phyloP scores from a whole-genome alignment of 2,797 vertebrate genomes.

The Cephalopachus bancanus region DNA sequence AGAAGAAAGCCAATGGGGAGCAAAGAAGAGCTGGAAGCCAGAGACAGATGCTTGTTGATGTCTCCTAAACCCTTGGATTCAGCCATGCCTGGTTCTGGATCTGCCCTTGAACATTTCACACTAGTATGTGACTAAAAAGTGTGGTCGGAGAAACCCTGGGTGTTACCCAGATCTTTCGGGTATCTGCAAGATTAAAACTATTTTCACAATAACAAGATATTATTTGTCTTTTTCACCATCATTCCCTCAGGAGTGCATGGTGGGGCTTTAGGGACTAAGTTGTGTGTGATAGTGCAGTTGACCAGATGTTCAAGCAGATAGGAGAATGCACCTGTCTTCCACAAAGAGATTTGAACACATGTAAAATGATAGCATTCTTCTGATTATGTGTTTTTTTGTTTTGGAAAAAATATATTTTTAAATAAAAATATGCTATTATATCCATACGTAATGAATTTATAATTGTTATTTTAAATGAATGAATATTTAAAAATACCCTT shows the following conservation, averaged over 20 bases:
- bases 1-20: not conserved
- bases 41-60: not conserved
- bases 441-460: not conserved
- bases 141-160: not conserved
- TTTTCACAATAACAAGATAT: constrained; percentile 20
- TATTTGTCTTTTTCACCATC: constrained; percentile 8
- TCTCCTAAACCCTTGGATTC: not conserved
- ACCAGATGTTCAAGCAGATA: not conserved
- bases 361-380: not conserved
- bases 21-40: not conserved
- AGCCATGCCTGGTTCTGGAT: not conserved
- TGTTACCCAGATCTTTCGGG: not conserved
- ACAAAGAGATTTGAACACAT: not conserved
- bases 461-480: not conserved
- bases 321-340: not conserved
- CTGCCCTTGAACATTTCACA: not conserved
- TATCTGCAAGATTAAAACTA: not conserved
- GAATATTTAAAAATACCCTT: constrained; percentile 30
- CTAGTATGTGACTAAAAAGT: not conserved
- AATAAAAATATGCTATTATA: not conserved
- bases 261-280: not conserved
- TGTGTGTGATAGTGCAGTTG: not conserved
- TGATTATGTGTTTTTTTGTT: not conserved
- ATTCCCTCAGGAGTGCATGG: not conserved
- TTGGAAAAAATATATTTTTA: not conserved